Evolutionary conservation across 2,113 vertebrate species (phyloP).

Genomic region (Corythornis madagascariensis): DNA sequence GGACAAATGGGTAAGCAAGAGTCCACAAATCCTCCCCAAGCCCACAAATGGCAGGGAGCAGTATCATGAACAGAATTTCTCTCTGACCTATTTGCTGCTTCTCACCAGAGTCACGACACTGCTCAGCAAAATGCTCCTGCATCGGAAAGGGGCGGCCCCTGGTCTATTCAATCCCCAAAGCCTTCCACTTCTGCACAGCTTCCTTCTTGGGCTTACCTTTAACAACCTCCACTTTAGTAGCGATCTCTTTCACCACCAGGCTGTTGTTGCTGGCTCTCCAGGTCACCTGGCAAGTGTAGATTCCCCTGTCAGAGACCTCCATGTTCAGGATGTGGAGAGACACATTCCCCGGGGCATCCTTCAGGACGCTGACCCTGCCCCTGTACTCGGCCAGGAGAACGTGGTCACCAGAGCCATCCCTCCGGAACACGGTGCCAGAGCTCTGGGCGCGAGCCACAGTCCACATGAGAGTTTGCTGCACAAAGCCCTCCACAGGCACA

Average conservation of each 20-base stretch:
- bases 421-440: slow-evolving; percentile 33
- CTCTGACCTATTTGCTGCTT: background rate
- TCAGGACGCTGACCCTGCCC: background rate
- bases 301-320: slow-evolving; percentile 64
- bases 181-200: fast-evolving
- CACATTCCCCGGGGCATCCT: slow-evolving; percentile 28
- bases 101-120: fast-evolving
- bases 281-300: slow-evolving; percentile 70
- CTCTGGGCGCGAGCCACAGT: background rate
- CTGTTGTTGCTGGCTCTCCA: slow-evolving; percentile 57
- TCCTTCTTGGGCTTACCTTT: slow-evolving; percentile 39
- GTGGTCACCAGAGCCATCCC: slow-evolving; percentile 54
- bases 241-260: slow-evolving; percentile 23
- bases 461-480: slow-evolving; percentile 59
- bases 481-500: slow-evolving; percentile 9
- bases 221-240: background rate
- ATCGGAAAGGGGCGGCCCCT: fast-evolving
- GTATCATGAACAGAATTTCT: background rate
- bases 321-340: slow-evolving; percentile 67
- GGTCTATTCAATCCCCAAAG: background rate
- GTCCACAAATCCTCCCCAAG: background rate
- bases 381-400: slow-evolving; percentile 47
- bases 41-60: fast-evolving
- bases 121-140: background rate
- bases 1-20: fast-evolving